A percentile compares a stretch with the other conserved stretches of the same genome.
phyloP scores from a whole-genome alignment of 2,888 invertebrate genomes.

The Gymnocheta viridis region DNA sequence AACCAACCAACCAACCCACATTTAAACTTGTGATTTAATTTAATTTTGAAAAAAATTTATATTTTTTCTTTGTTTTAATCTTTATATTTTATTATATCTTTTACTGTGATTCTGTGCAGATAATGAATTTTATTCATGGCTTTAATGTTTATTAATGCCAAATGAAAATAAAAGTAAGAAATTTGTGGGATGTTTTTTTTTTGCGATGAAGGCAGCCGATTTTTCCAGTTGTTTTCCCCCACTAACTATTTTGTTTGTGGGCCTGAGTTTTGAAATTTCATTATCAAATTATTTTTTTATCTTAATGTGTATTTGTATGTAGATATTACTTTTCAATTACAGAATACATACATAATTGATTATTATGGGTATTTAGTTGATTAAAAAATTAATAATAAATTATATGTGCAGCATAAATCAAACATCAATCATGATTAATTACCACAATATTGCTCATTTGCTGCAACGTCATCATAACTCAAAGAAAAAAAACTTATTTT shows the following conservation, averaged over 20 bases:
- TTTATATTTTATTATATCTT: conserved; percentile 9
- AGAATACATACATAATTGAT: conserved; percentile 17
- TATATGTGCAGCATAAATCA: background rate
- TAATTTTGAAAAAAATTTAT: conserved; percentile 3
- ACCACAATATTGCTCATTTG: background rate
- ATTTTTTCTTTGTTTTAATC: background rate
- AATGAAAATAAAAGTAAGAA: conserved; percentile 46
- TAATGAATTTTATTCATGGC: conserved; percentile 37
- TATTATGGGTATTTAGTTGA: background rate
- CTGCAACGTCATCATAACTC: no score
- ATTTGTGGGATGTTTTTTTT: background rate
- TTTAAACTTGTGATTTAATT: conserved; percentile 40
- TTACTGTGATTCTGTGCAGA: conserved; percentile 23
- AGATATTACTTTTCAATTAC: background rate
- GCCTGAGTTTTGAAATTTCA: background rate
- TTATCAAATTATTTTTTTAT: conserved; percentile 13
- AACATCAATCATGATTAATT: background rate
- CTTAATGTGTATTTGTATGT: background rate
- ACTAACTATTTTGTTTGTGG: background rate
- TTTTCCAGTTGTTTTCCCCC: background rate
- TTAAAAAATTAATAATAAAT: background rate
- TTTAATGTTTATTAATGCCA: conserved; percentile 5
- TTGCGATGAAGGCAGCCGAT: background rate
- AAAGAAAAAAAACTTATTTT: no score
- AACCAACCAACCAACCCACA: conserved; percentile 62